phyloP scores from a whole-genome alignment of 2,113 vertebrate genomes.

The Festucalex cinctus region DNA sequence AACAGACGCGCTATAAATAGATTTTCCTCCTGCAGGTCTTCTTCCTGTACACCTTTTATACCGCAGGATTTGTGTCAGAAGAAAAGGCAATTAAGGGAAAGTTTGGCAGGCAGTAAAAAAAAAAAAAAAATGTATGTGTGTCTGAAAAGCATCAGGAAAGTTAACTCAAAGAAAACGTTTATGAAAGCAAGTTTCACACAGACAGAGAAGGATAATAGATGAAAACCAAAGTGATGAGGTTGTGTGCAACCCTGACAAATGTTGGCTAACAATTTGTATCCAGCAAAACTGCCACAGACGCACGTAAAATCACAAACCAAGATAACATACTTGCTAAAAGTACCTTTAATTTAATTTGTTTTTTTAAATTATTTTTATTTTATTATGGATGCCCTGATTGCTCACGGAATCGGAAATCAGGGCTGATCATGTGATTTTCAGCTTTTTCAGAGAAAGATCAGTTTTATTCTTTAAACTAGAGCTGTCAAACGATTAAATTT shows the following conservation, averaged over 20 bases:
- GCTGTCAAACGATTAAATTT: too few relatives aligned
- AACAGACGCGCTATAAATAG: conserved; percentile 48
- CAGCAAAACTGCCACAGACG: too few relatives aligned
- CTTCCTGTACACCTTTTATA: conserved; percentile 33
- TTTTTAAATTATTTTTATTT: too few relatives aligned
- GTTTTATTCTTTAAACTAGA: too few relatives aligned
- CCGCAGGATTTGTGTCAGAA: conserved; percentile 28
- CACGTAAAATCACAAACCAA: too few relatives aligned
- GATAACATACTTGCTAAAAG: too few relatives aligned
- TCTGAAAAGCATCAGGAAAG: conserved; percentile 30
- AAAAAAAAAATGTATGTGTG: not conserved
- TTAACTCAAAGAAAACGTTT: conserved; percentile 38
- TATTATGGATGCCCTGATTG: too few relatives aligned
- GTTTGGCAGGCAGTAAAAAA: conserved; percentile 19
- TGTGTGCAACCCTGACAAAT: not conserved
- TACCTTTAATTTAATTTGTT: too few relatives aligned
- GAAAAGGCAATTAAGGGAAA: conserved; percentile 50
- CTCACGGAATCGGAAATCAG: too few relatives aligned
- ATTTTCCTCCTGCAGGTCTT: conserved; percentile 31
- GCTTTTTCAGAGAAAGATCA: too few relatives aligned
- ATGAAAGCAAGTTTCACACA: conserved; percentile 36
- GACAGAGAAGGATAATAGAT: not conserved
- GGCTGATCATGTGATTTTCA: too few relatives aligned
- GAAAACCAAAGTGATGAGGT: conserved; percentile 15
- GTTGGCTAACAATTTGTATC: too few relatives aligned